Base-by-base conservation (phyloP, 2,113 vertebrate species). In the Reinhardtius hippoglossoides region DNA sequence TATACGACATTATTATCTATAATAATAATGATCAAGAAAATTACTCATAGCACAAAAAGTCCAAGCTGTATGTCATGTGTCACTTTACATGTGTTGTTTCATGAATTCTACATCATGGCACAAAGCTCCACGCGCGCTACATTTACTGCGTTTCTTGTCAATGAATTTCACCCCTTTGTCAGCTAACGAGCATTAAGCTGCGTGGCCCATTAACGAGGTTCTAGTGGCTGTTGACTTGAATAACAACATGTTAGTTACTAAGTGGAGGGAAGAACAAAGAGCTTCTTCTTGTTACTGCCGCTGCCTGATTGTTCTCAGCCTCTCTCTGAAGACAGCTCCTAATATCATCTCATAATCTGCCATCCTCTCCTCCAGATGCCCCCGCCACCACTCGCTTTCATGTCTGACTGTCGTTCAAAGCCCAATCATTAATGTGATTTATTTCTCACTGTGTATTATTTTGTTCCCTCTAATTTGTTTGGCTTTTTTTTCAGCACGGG, bases 381-480 rank as follows among this genome's bases (percentile, higher is more conserved):
- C 86, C 84, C 74, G 37, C 81, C 79, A 0, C 85, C 79, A 55
- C 85, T 65, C 46, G 10, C 86, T 87, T 91, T 92, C 82, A 88
- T 75, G 81, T 87, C 88, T 73, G 76, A 85, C 72, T 87, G 88
- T 82, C 61, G 79, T 89, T 89, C 90, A 88, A 87, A 91, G 91
- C 68, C 84, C 63, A 37, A 78, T 89, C 90, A 88, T 93, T 93
- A 90, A 89, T 78, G 81, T 89, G 89, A 94, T 93, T 92, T 92
- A 93, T 92, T 93, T 88, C 87, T 82, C 18, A 67, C 80, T 82
- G 88, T 82, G 83, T 91, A 75, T 92, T 89, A 91, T 92, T 93
- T 92, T 86, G 87, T 91, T 89, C 87, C 40, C 78, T 88, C 87
- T 90, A 90, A 91, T 93, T 92, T 93, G 87, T 90, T 92, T 93